Percentiles rank a stretch among this genome's conserved stretches.
phyloP scores from a whole-genome alignment of 2,888 invertebrate species.

The Nephrotoma guestfalica region DNA sequence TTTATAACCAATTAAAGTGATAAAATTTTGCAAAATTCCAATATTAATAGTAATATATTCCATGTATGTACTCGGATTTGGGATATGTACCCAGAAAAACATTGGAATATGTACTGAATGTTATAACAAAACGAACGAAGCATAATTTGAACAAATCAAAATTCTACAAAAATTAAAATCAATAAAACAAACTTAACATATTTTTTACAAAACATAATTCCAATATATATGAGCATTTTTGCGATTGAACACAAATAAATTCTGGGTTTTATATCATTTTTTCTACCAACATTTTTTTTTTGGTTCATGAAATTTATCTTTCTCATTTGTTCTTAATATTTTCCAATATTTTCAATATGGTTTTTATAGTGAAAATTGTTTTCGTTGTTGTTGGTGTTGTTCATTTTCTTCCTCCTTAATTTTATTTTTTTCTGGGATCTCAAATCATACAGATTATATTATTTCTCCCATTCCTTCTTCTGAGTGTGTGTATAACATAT shows the following conservation, averaged over 20 bases:
- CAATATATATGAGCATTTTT: not conserved
- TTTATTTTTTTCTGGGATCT: not conserved
- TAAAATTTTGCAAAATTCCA: not conserved
- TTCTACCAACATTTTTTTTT: not conserved
- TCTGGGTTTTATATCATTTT: not conserved
- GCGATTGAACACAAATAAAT: not conserved
- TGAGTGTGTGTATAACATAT: not conserved
- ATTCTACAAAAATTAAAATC: not conserved
- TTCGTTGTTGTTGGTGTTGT: not conserved
- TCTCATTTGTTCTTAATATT: not conserved
- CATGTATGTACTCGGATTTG: not conserved
- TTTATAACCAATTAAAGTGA: not conserved
- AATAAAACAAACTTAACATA: not conserved
- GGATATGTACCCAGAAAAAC: no score
- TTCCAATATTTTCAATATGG: not conserved
- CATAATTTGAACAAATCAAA: not conserved
- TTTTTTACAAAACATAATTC: not conserved
- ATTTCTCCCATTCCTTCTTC: not conserved
- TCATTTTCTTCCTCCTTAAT: not conserved
- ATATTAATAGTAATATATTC: not conserved
- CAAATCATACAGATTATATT: not conserved
- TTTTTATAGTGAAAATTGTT: not conserved
- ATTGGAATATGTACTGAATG: not conserved
- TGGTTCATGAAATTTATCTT: not conserved
- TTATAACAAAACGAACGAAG: not conserved